phyloP scores from a whole-genome alignment of 2,113 vertebrate species.

The Elephantulus edwardii region DNA sequence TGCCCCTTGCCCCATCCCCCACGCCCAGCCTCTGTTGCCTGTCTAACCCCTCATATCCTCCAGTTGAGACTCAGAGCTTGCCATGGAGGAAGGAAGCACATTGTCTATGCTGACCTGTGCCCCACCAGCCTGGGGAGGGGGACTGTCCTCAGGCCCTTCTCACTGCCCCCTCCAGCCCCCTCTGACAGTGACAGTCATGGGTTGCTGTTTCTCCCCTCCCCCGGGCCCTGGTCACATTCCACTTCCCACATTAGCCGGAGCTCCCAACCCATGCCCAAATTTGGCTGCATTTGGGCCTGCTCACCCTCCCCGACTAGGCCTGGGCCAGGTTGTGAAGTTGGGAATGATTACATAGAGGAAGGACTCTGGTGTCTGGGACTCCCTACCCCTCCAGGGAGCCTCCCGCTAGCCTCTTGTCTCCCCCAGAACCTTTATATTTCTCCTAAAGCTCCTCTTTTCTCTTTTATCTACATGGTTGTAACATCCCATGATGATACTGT shows the following conservation, averaged over 20 bases:
- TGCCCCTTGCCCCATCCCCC: neutral
- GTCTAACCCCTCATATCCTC: neutral
- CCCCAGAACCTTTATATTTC: neutral
- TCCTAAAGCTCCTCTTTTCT: neutral
- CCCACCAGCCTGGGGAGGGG: neutral
- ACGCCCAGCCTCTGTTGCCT: neutral
- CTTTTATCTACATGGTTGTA: neutral
- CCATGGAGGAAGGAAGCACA: neutral
- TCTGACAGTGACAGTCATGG: neutral
- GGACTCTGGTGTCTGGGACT: constrained; percentile 15
- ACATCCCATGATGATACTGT: neutral
- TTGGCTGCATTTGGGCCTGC: constrained; percentile 41
- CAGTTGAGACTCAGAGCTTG: neutral
- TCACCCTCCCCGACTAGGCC: neutral
- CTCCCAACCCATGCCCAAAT: constrained; percentile 70
- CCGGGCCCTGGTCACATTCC: constrained; percentile 47
- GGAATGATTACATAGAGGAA: constrained; percentile 48
- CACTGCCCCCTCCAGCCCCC: neutral
- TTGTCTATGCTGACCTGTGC: neutral
- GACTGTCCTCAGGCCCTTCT: neutral
- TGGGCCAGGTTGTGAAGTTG: neutral
- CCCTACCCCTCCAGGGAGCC: neutral
- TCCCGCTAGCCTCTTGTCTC: neutral
- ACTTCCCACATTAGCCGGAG: neutral
- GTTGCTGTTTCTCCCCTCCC: neutral